These are phyloP conservation scores for Polydrusus tereticollis DNA, from an alignment of 2,888 invertebrate genomes.

Conservation along the genomic window DNA sequence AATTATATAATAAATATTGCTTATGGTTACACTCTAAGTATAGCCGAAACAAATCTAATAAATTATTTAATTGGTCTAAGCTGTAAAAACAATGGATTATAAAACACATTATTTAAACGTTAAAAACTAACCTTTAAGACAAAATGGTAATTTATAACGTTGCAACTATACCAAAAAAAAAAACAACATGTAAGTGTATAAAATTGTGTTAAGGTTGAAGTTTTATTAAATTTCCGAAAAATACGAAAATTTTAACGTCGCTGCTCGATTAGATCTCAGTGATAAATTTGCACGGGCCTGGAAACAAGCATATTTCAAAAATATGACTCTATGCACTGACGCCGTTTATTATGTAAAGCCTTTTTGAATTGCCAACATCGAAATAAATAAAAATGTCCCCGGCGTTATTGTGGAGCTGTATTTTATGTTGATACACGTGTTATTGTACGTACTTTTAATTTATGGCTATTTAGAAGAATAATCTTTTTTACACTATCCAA, in stretches of 20 bases:
- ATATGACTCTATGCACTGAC: constrained; percentile 28
- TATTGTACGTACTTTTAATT: neutral
- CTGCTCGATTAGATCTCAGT: constrained; percentile 26
- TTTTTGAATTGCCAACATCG: constrained; percentile 25
- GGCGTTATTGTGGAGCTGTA: constrained; percentile 23
- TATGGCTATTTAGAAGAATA: neutral
- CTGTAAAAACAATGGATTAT: too few relatives aligned
- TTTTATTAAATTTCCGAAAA: neutral
- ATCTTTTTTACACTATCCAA: too few relatives aligned
- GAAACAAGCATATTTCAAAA: constrained; percentile 34
- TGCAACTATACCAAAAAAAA: neutral
- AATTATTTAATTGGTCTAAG: too few relatives aligned
- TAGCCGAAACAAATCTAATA: too few relatives aligned
- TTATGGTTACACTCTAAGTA: too few relatives aligned
- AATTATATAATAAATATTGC: too few relatives aligned
- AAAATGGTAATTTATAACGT: neutral
- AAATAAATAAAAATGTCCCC: constrained; percentile 38
- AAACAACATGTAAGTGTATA: too few relatives aligned
- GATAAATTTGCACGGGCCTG: constrained; percentile 9
- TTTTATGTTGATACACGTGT: constrained; percentile 19
- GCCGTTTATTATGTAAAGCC: constrained; percentile 29
- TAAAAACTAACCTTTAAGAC: too few relatives aligned
- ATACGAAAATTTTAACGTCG: constrained; percentile 14
- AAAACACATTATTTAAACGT: too few relatives aligned
- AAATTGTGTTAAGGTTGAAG: neutral